Evolutionary conservation across 2,888 invertebrate species (phyloP).

Genomic region (Cremastinae sp.): DNA sequence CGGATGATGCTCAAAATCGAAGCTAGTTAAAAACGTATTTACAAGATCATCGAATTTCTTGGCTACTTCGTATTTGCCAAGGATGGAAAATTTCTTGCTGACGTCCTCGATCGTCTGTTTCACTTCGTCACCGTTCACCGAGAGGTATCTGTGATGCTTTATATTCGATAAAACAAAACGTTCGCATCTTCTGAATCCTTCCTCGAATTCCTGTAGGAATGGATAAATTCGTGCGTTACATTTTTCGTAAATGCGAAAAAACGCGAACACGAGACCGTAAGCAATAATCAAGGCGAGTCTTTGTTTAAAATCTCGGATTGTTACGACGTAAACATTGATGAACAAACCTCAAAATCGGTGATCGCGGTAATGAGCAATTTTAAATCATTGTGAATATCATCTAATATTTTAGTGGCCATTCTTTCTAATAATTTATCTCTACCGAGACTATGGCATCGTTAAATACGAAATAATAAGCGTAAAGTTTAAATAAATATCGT

Average conservation of each 20-base stretch:
- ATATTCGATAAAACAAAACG: conserved; percentile 79
- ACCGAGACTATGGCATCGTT: too few species aligned
- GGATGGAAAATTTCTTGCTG: conserved; percentile 80
- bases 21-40: conserved; percentile 73
- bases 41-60: conserved; percentile 78
- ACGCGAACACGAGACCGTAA: background rate
- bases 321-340: conserved; percentile 34
- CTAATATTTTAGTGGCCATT: conserved; percentile 74
- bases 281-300: background rate
- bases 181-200: conserved; percentile 79
- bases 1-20: conserved; percentile 77
- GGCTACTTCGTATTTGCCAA: conserved; percentile 81
- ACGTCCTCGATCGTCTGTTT: conserved; percentile 80
- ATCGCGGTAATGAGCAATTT: conserved; percentile 75
- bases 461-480: too few species aligned
- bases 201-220: conserved; percentile 75
- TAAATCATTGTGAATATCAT: conserved; percentile 75
- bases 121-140: conserved; percentile 80
- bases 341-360: conserved; percentile 74
- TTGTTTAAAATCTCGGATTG: conserved; percentile 1
- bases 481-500: too few species aligned
- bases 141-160: conserved; percentile 80
- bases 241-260: background rate
- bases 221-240: background rate
- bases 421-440: too few species aligned